These are phyloP conservation scores for Ciconia boyciana DNA, from an alignment of 2,113 vertebrate species.

Conservation along the genomic window DNA sequence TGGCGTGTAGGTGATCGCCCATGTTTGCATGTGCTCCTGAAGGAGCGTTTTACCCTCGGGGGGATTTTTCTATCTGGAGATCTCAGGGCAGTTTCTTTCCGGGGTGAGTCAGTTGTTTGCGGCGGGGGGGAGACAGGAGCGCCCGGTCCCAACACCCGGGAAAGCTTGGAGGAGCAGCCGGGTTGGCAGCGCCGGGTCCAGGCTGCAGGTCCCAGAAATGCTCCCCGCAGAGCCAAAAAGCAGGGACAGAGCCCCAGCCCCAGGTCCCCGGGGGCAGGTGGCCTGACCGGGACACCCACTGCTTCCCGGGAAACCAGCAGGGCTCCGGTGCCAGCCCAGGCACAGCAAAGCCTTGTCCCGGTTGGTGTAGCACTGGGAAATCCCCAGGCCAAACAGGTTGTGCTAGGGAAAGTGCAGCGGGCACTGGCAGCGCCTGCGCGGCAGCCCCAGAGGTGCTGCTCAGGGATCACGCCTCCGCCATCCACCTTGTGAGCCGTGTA, in stretches of 20 bases:
- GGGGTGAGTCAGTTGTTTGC: slow-evolving; percentile 28
- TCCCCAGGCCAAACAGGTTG: neutral
- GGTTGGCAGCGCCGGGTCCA: neutral
- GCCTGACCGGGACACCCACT: neutral
- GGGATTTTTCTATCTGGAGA: neutral
- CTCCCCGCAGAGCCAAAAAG: neutral
- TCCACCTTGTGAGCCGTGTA: neutral
- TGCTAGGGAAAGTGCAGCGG: neutral
- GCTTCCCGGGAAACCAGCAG: accelerated
- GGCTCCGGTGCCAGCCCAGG: accelerated
- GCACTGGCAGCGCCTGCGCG: accelerated
- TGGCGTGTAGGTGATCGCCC: neutral
- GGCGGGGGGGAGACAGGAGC: neutral
- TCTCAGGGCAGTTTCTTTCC: slow-evolving; percentile 1
- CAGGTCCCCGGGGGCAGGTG: neutral
- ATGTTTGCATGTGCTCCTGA: neutral
- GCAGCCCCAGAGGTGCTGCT: neutral
- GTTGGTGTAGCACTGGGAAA: neutral
- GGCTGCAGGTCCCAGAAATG: neutral
- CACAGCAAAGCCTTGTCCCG: neutral
- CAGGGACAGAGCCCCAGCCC: neutral
- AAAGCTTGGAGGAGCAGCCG: neutral
- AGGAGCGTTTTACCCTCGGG: neutral
- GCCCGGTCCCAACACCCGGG: accelerated
- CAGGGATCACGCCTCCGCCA: neutral